Evolutionary conservation across 1,140 invertebrate genomes (phyloP).

Genomic region (Oedothorax gibbosus): DNA sequence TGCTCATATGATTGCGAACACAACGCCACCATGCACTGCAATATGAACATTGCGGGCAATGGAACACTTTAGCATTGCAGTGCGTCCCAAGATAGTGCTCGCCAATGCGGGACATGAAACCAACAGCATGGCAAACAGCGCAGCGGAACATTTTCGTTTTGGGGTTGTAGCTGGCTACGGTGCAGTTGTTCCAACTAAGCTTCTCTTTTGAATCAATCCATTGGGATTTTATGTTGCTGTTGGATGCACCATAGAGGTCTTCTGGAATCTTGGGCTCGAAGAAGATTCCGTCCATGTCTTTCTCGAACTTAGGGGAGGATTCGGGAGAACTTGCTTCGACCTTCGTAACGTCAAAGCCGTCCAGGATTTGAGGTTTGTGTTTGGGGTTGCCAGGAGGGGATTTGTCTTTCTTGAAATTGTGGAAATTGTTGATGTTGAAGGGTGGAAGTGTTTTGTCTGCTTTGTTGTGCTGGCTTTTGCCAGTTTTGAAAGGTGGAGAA

Average conservation of each 20-base stretch:
- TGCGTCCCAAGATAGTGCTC: conserved; percentile 88
- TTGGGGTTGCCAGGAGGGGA: too few species aligned
- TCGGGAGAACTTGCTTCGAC: conserved; percentile 27
- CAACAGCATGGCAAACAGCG: conserved; percentile 82
- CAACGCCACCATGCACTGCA: conserved; percentile 81
- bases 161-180: conserved; percentile 74
- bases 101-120: conserved; percentile 80
- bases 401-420: too few species aligned
- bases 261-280: conserved; percentile 24
- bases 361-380: too few species aligned
- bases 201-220: conserved; percentile 58
- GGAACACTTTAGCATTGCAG: conserved; percentile 79
- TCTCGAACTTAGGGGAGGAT: conserved; percentile 35
- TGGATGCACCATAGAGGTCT: not conserved
- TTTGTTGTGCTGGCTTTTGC: too few species aligned
- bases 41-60: conserved; percentile 80
- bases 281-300: conserved; percentile 45
- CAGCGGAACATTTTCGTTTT: conserved; percentile 80
- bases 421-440: too few species aligned
- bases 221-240: conserved; percentile 11
- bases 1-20: conserved; percentile 78
- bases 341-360: not conserved
- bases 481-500: too few species aligned
- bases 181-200: conserved; percentile 60
- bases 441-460: too few species aligned